A percentile compares a stretch with the other conserved stretches of the same genome.
These are phyloP conservation scores for Neolamprologus sp. DNA, from an alignment of 2,113 vertebrate genomes.

Conservation along the genomic window DNA sequence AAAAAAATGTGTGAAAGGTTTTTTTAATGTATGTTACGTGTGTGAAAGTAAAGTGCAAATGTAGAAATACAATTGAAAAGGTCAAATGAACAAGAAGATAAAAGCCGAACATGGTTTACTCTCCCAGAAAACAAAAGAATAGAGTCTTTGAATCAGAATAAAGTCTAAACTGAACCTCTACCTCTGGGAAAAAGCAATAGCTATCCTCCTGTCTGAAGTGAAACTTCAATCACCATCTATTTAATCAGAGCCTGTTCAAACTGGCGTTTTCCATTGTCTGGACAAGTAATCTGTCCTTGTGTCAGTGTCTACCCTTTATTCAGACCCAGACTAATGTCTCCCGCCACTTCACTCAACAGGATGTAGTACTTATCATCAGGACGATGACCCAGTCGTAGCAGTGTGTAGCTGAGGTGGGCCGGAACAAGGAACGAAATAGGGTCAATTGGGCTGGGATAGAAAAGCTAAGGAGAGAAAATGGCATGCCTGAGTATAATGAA, in stretches of 20 bases:
- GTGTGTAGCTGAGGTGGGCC: conserved; percentile 9
- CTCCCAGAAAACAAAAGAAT: neutral
- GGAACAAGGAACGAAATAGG: conserved; percentile 14
- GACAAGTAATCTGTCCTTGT: conserved; percentile 12
- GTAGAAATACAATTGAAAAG: neutral
- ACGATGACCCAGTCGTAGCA: conserved; percentile 24
- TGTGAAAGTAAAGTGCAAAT: neutral
- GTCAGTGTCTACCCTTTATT: conserved; percentile 27
- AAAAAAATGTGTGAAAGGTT: neutral
- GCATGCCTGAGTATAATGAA: conserved; percentile 28
- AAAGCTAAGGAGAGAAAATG: conserved; percentile 36
- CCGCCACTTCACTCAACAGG: conserved; percentile 48
- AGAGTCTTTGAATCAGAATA: conserved; percentile 2
- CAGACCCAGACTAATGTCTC: conserved; percentile 29
- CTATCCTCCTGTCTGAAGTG: conserved; percentile 27
- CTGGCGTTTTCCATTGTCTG: conserved; percentile 24
- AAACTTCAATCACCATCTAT: conserved; percentile 52
- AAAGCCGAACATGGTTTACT: neutral
- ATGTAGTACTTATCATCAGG: conserved; percentile 57
- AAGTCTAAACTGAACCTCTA: conserved; percentile 2
- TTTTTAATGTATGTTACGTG: neutral
- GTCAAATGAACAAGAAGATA: neutral
- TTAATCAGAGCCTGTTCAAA: conserved; percentile 47
- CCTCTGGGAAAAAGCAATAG: conserved; percentile 5
- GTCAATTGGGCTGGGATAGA: conserved; percentile 37